Base-by-base conservation (phyloP, 2,113 vertebrate species). In the Gobio gobio region DNA sequence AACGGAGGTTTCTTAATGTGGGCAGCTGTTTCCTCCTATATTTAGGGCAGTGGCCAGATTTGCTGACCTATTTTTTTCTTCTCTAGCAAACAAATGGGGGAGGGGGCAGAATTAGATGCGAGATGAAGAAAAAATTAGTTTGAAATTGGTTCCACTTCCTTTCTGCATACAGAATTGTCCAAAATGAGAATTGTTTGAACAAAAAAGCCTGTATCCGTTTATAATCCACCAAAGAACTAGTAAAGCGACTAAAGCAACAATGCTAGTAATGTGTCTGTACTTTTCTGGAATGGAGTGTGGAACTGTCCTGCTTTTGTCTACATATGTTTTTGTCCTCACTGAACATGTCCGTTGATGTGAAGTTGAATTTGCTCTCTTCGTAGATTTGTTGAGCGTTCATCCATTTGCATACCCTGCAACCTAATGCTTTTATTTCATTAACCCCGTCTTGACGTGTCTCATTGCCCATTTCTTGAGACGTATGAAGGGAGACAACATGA, bases 1-100 rank as follows among this genome's bases (percentile, higher is more conserved):
- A 85, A 36, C 36, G 43, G 51, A 73, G 59, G 54, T 61, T 43
- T 81, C 82, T 89, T 89, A 83, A 90, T 85, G 85, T 84, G 74
- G 86, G 82, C 86, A 86, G 85, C 87, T 77, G 77, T 88, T 90
- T 88, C 81, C 83, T 88, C 26, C 76, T 76, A 85, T 78, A 87
- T 88, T 82, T 86, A 88, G 83, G 82, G 36, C 80, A 88, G 80
- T 61, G 86, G 78, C 86, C 85, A 80, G 79, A 86, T 86, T 83
- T 45, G 85, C 59, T 86, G 87, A 58, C 87, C 81, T 61, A 18
- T 74, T 80, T 68, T 72, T 61, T 64, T 87, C 87, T 51, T 74
- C 68, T 63, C 54, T 75, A 29, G 40, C 16, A 51, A 59, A 54
- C 68, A 72, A 72, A 74, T 36, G 51, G 45, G 78, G 33, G 29